Evolutionary conservation across 2,888 invertebrate genomes (phyloP), one percentile per base, ranked within the genome.

Genomic region (Dryadula phaetusa): DNA sequence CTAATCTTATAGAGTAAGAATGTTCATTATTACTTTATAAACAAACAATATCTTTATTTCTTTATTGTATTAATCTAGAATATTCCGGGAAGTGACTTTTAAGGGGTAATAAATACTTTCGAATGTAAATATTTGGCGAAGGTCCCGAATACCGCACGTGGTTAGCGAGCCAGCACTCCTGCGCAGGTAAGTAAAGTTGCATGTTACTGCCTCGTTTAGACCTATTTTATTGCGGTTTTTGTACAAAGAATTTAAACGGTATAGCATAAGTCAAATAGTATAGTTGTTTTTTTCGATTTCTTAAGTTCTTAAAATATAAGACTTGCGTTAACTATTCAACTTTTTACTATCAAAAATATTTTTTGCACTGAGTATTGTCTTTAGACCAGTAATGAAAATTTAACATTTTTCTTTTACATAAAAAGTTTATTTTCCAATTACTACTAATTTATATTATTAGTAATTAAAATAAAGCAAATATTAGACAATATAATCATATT

Each of bases 101-200:
- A 78, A 79, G 78, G 74, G 77, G 74, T 71, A 80, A 82, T 76
- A 75, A 76, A 74, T 73, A 75, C 71, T 72, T 70, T 67, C 56
- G 47, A 72, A 72, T 77, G 73, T 73, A 78, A 82, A 84, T 84
- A 84, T 85, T 85, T 77, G 82, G 82, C 79, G 70, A 67, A 74
- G 76, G 72, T 62, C 74, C 73, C 75, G 81, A 81, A 85, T 84
- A 77, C 82, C 76, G 73, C 64, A 78, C 77, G 82, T 79, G 78
- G 76, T 78, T 77, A 14, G 64, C 44, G 61, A 66, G 71, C 85
- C 86, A 83, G 77, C 79, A 82, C 86, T 86, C 85, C 78, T 73
- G 86, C 85, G 86, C 87, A 84, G 80, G 81, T 89, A 91, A 92
- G 91, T 90, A 85, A 87, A 87, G 82, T 89, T 90, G 85, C 91